A percentile compares a stretch with the other conserved stretches of the same genome.
Conservation (phyloP, 2,797 vertebrate genomes). For the Mus minutoides region DNA sequence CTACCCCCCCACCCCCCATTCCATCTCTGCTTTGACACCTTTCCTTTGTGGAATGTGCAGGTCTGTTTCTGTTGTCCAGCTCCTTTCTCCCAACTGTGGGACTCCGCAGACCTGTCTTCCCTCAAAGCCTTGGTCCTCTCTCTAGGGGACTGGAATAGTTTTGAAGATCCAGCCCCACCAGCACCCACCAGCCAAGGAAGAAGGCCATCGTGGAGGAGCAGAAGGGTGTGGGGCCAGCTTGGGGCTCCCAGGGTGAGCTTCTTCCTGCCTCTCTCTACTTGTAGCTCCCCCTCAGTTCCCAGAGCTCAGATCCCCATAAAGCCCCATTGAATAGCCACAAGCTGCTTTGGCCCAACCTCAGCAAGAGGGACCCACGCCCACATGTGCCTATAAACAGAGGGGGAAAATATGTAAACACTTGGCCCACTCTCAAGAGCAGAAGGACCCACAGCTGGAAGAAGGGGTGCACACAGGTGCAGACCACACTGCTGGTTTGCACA, state of each 20-base stretch:
- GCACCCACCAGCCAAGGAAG: background rate
- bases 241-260: background rate
- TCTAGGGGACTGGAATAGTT: background rate
- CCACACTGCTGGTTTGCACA: background rate
- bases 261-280: background rate
- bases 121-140: background rate
- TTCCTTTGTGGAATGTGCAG: background rate
- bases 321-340: background rate
- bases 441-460: conserved; percentile 13
- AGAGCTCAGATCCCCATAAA: background rate
- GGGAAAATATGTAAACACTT: conserved; percentile 27
- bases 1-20: too few species aligned
- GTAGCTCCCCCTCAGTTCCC: background rate
- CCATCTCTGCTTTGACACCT: too few species aligned
- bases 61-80: background rate
- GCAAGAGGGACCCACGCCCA: background rate
- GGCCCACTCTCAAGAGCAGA: background rate
- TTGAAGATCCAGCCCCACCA: background rate
- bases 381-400: conserved; percentile 46
- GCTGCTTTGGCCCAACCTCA: background rate
- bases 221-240: background rate
- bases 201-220: background rate
- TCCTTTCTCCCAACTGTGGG: background rate
- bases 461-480: conserved; percentile 25
- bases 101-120: background rate